Conservation (phyloP, 2,797 vertebrate species). For the Pampus argenteus region DNA sequence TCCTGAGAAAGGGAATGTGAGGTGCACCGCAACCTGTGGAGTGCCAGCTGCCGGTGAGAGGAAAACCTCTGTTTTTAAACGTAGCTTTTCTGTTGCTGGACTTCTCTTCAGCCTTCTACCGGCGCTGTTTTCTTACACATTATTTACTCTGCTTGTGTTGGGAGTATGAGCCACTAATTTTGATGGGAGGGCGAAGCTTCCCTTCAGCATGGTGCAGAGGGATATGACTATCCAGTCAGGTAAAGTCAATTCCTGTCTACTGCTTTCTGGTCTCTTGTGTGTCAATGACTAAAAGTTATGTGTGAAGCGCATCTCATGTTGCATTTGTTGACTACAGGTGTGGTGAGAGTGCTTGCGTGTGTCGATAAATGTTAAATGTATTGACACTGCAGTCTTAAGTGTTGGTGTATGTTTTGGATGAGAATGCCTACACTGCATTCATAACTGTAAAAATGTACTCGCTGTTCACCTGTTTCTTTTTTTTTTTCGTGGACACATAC, state of each 20-base stretch:
- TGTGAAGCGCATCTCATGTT: not conserved
- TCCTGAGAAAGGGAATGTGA: conserved; percentile 65
- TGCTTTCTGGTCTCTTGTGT: not conserved
- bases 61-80: conserved; percentile 25
- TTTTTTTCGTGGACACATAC: not conserved
- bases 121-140: conserved; percentile 8
- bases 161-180: conserved; percentile 66
- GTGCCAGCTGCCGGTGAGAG: conserved; percentile 51
- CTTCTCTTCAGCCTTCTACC: conserved; percentile 22
- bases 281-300: not conserved
- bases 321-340: conserved; percentile 11
- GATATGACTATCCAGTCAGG: conserved; percentile 83
- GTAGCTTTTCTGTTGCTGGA: conserved; percentile 34
- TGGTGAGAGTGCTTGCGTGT: not conserved
- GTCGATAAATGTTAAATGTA: no score
- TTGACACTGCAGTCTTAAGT: conserved; percentile 3
- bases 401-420: conserved; percentile 8
- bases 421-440: not conserved
- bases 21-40: conserved; percentile 66
- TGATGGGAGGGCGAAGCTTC: conserved; percentile 49
- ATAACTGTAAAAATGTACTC: conserved; percentile 4
- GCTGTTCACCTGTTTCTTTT: not conserved
- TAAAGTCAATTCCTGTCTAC: conserved; percentile 54
- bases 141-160: conserved; percentile 19
- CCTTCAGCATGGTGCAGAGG: conserved; percentile 73